Evolutionary conservation across 2,888 invertebrate species (phyloP).

Genomic region (Minunthozetes semirufus): DNA sequence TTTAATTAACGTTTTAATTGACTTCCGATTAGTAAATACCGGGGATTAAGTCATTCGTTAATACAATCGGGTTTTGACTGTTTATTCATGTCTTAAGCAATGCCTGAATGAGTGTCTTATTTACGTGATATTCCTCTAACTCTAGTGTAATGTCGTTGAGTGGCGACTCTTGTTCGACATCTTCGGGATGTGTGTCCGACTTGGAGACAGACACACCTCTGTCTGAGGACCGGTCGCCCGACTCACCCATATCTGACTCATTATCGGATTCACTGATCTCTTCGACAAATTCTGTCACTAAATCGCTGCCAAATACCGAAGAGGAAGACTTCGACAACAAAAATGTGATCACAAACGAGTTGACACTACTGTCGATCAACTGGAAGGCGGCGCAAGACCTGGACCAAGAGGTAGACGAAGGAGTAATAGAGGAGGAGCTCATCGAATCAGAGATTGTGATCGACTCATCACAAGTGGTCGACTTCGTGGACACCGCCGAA

Average conservation of each 20-base stretch:
- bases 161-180: conserved; percentile 7
- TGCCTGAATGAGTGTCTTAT: neutral
- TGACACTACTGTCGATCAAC: too few relatives aligned
- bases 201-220: neutral
- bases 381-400: neutral
- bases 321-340: neutral
- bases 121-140: neutral
- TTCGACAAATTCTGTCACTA: neutral
- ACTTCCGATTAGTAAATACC: too few relatives aligned
- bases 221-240: neutral
- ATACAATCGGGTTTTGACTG: neutral
- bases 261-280: neutral
- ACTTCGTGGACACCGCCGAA: too few relatives aligned
- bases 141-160: neutral
- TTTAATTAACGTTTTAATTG: too few relatives aligned
- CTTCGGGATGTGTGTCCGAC: conserved; percentile 9
- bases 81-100: neutral
- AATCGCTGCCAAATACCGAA: neutral
- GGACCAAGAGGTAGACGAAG: neutral
- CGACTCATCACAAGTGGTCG: neutral
- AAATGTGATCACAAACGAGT: neutral
- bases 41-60: too few relatives aligned
- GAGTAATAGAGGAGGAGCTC: neutral
- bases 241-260: neutral
- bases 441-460: conserved; percentile 1